Evolutionary conservation across 2,888 invertebrate species (phyloP).

Genomic region (Oligia strigilis): DNA sequence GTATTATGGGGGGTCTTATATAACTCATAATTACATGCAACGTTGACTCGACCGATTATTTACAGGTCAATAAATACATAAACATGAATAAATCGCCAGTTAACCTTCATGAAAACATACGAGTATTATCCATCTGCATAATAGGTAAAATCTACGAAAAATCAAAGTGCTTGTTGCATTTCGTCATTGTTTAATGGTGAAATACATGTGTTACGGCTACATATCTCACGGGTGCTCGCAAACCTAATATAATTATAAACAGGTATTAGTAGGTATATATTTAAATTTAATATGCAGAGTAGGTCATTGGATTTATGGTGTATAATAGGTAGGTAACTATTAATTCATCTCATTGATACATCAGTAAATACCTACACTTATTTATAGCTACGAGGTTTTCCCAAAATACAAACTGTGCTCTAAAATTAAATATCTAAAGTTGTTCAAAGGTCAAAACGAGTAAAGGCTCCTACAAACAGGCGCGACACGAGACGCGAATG

Average conservation of each 20-base stretch:
- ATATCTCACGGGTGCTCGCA: too few relatives aligned
- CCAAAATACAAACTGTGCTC: background rate
- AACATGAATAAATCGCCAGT: background rate
- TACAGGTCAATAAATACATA: constrained; percentile 6
- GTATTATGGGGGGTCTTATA: background rate
- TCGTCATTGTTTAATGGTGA: background rate
- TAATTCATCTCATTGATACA: background rate
- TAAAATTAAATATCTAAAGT: background rate
- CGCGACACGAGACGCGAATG: too few relatives aligned
- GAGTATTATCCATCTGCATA: too few relatives aligned
- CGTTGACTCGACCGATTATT: background rate
- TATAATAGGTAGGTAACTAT: too few relatives aligned
- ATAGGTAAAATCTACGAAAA: background rate
- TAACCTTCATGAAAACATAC: background rate
- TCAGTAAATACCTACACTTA: background rate
- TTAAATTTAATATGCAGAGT: background rate
- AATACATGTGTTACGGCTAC: too few relatives aligned
- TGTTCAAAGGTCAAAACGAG: background rate
- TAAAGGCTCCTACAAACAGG: too few relatives aligned
- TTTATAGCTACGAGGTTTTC: background rate
- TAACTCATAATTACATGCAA: background rate
- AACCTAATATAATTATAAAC: too few relatives aligned
- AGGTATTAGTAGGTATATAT: too few relatives aligned
- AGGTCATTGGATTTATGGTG: background rate
- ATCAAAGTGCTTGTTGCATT: too few relatives aligned